A percentile compares a stretch with the other conserved stretches of the same genome.
Evolutionary conservation across 2,113 vertebrate species (phyloP).

Genomic region (Toxotes jaculatrix): DNA sequence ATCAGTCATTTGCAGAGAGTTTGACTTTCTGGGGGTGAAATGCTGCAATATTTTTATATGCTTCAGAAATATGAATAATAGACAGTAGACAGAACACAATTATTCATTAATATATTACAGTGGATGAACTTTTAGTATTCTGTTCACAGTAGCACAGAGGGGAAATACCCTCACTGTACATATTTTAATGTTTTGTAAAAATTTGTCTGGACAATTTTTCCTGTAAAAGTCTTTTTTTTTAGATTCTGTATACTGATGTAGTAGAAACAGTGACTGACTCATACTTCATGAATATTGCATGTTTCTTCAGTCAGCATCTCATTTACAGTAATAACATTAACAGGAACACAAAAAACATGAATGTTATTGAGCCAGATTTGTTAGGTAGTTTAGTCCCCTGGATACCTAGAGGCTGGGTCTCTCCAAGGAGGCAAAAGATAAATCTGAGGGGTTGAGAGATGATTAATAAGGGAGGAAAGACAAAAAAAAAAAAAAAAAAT

Average conservation of each 20-base stretch:
- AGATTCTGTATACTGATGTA: neutral
- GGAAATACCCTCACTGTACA: slow-evolving; percentile 11
- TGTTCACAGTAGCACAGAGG: slow-evolving; percentile 5
- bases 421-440: too few species aligned
- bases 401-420: neutral
- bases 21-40: slow-evolving; percentile 1
- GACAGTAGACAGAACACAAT: slow-evolving; percentile 5
- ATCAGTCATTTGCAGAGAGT: slow-evolving; percentile 20
- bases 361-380: slow-evolving; percentile 15
- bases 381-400: neutral
- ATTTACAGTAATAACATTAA: slow-evolving; percentile 20
- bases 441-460: too few species aligned
- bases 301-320: slow-evolving; percentile 9
- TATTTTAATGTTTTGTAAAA: slow-evolving; percentile 4
- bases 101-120: slow-evolving; percentile 22
- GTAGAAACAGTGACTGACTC: neutral
- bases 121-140: slow-evolving; percentile 30
- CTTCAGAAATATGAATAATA: slow-evolving; percentile 34
- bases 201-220: neutral
- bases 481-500: neutral
- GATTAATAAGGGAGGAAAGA: neutral
- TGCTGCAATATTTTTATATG: slow-evolving; percentile 30
- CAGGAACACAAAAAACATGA: neutral
- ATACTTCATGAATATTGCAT: slow-evolving; percentile 1
- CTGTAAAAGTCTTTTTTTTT: too few species aligned